Base-by-base conservation (phyloP, 1,140 invertebrate genomes). In the Temnothorax longispinosus region DNA sequence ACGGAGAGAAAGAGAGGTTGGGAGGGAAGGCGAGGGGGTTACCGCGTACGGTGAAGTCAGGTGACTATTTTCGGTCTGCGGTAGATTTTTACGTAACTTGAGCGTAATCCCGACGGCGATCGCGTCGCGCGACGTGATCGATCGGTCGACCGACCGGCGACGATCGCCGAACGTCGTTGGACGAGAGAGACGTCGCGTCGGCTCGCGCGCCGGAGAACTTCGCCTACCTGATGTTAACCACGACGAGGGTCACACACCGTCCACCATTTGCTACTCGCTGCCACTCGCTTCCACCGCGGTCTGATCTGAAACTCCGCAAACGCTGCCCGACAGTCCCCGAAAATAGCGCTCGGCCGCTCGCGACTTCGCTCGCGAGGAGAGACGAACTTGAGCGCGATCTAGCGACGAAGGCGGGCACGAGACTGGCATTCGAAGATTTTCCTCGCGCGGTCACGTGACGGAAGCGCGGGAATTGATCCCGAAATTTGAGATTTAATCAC, bases 211-310 rank as follows among this genome's bases (percentile, higher is more conserved):
- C 1, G n/a, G 15, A 44, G 11, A 67, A 80, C 38, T 88, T 6
- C 50, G 81, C 91, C 32, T 93, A 95, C 94, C 94, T 95, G 94
- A 93, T 94, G 94, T 95, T 94, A 94, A 91, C 91, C 91, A 90
- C 87, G 50, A 93, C 93, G 81, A 93, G 71, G 88, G 92, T 93
- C 93, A 93, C 92, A 93, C 90, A 81, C 92, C 92, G 82, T 92
- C 92, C 94, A 94, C 94, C 94, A 94, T 94, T 94, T 93, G 90
- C 94, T 93, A 93, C 91, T 92, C 90, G 58, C 90, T 88, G 84
- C 88, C 88, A 90, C 82, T 41, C 27, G 71, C 35, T 10, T 8
- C 35, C 32, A n/a, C 27, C n/a, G 77, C 71, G 86, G 90, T 91
- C 67, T 27, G 27, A 27, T 27, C 27, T 27, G 27, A 27, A 27